These are phyloP conservation scores for Dendrolimus kikuchii DNA, from an alignment of 1,140 invertebrate species.

Conservation along the genomic window DNA sequence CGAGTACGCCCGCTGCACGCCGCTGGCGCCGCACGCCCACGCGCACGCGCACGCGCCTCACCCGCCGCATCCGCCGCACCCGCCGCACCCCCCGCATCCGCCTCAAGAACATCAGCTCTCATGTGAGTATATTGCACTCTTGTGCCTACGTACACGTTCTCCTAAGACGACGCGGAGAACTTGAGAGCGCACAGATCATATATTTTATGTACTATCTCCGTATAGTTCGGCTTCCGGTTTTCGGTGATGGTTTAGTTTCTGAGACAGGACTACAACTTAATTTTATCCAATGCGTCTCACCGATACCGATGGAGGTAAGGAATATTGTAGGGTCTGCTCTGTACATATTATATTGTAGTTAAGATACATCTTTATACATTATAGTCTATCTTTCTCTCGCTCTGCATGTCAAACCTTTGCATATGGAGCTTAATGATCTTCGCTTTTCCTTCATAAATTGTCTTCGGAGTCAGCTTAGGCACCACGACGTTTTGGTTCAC, in stretches of 20 bases:
- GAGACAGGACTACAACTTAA: too few relatives aligned
- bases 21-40: slow-evolving; percentile 52
- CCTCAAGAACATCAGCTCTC: slow-evolving; percentile 38
- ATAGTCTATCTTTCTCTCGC: slow-evolving; percentile 17
- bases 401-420: slow-evolving; percentile 31
- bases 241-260: too few relatives aligned
- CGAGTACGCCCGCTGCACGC: slow-evolving; percentile 72
- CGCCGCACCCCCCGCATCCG: slow-evolving; percentile 29
- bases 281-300: too few relatives aligned
- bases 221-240: too few relatives aligned
- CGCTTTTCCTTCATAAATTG: neutral
- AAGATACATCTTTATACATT: neutral
- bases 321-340: too few relatives aligned
- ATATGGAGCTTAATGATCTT: slow-evolving; percentile 4
- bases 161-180: too few relatives aligned
- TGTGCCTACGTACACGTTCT: too few relatives aligned
- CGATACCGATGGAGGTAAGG: too few relatives aligned
- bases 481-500: neutral
- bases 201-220: too few relatives aligned
- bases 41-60: slow-evolving; percentile 46
- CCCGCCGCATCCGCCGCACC: slow-evolving; percentile 58
- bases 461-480: neutral
- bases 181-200: too few relatives aligned
- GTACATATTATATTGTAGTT: too few relatives aligned
- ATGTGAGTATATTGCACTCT: slow-evolving; percentile 22